These are phyloP conservation scores for Xerus inauris DNA, from an alignment of 2,113 vertebrate genomes.

Conservation along the genomic window DNA sequence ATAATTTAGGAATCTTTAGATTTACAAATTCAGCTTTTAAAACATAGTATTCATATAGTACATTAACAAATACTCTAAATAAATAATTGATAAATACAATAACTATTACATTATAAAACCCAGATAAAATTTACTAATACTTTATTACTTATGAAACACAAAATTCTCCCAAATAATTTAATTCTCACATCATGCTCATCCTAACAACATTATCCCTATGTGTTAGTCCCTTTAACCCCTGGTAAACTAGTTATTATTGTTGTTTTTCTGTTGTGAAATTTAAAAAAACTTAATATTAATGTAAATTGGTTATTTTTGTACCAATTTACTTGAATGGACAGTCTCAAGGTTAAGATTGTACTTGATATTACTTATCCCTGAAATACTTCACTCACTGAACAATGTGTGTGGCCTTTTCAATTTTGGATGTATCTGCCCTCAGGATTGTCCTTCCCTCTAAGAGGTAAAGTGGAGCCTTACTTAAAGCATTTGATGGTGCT, in stretches of 20 bases:
- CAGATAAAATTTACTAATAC: neutral
- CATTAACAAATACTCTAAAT: neutral
- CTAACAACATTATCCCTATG: neutral
- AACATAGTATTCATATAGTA: neutral
- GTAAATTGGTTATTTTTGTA: neutral
- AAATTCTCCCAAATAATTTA: neutral
- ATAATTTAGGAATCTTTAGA: neutral
- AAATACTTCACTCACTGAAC: neutral
- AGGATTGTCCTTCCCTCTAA: neutral
- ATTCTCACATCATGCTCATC: neutral
- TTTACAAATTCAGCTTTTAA: neutral
- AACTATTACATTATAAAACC: neutral
- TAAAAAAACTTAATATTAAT: neutral
- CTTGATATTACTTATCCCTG: neutral
- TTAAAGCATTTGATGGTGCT: neutral
- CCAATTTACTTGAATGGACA: neutral
- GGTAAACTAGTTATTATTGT: neutral
- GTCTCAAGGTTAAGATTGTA: neutral
- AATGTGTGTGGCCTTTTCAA: neutral
- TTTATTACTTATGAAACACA: neutral
- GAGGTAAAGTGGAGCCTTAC: neutral
- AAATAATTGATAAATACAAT: neutral
- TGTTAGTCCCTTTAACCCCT: neutral
- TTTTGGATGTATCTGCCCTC: neutral
- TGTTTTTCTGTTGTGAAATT: neutral